Base-by-base conservation (phyloP, 1,140 invertebrate species). In the Amyelois transitella region DNA sequence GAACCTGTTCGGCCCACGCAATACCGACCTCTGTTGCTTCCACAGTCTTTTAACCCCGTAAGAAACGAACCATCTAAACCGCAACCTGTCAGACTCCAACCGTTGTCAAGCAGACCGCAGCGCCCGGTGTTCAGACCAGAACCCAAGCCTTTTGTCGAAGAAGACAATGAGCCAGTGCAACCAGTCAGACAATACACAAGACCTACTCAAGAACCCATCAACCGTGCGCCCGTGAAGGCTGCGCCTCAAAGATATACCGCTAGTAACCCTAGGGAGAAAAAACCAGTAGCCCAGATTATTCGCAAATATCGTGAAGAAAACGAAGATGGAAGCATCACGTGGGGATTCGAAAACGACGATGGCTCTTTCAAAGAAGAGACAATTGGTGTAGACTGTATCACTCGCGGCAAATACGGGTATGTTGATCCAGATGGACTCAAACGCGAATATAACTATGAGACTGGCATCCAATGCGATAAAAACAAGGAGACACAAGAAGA, bases 291-390 rank as follows among this genome's bases (percentile, higher is more conserved):
- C 12, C 93, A 95, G 88, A 94, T 94, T 62, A 87, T 92, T 48
- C 88, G 91, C 28, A 93, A 93, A 88, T 96, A 92, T 83, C 91
- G 94, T 44, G 93, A 94, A 51, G 94, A 95, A 69, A 95, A 95
- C 67, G 89, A 91, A 32, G 95, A 96, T 64, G 95, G 95, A 5
- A 94, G 92, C 60, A 96, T 96, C 54, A 94, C 93, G 0, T 96
- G 94, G 94, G 95, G 95, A 48, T 96, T 94, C 72, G 94, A 95
- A 87, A 96, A 95, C 72, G 94, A 95, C 55, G 93, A 94, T 69
- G 93, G 93, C 10, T 90, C 90, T 1, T 94, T 93, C 75, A 96
- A 96, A 72, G 94, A 96, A 74, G 95, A 96, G 81, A 91, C 92
- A 5, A 94, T 95, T 64, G 95, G 95, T 51, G 88, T 91, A 12